A percentile compares a stretch with the other conserved stretches of the same genome.
These are phyloP conservation scores for Engystomops pustulosus DNA, from an alignment of 2,113 vertebrate genomes.

Conservation along the genomic window DNA sequence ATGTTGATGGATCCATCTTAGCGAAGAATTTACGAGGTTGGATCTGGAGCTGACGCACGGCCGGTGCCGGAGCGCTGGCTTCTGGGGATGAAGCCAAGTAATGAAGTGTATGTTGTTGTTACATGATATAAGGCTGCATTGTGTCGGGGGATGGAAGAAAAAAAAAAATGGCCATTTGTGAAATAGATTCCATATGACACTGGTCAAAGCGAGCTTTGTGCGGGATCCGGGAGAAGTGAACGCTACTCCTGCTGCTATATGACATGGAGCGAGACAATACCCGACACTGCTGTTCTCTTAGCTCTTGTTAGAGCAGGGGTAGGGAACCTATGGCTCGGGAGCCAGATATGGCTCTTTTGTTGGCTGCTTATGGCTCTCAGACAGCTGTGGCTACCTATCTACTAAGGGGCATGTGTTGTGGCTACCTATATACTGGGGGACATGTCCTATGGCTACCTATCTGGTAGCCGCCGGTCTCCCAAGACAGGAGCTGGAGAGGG, in stretches of 20 bases:
- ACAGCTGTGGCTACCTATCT: too few relatives aligned
- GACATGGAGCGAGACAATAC: background rate
- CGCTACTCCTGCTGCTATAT: constrained; percentile 61
- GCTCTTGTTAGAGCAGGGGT: too few relatives aligned
- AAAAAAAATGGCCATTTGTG: constrained; percentile 61
- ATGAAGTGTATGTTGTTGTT: constrained; percentile 67
- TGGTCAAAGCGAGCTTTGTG: constrained; percentile 56
- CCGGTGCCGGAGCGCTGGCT: constrained; percentile 45
- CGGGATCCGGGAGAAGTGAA: constrained; percentile 64
- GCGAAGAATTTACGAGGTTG: constrained; percentile 70
- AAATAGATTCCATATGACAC: constrained; percentile 64
- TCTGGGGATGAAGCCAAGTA: constrained; percentile 46
- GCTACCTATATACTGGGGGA: too few relatives aligned
- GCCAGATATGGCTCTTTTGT: too few relatives aligned
- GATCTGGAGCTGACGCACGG: constrained; percentile 35
- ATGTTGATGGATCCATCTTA: constrained; percentile 76
- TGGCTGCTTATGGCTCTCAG: too few relatives aligned
- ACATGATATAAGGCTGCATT: constrained; percentile 69
- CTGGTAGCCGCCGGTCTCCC: too few relatives aligned
- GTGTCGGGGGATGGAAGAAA: constrained; percentile 68
- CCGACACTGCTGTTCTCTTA: too few relatives aligned
- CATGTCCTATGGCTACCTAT: too few relatives aligned
- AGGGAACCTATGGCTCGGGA: too few relatives aligned
- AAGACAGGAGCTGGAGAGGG: too few relatives aligned
- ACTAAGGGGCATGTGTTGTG: too few relatives aligned